Evolutionary conservation across 2,113 vertebrate species (phyloP).

Genomic region (Aldabrachelys gigantea): DNA sequence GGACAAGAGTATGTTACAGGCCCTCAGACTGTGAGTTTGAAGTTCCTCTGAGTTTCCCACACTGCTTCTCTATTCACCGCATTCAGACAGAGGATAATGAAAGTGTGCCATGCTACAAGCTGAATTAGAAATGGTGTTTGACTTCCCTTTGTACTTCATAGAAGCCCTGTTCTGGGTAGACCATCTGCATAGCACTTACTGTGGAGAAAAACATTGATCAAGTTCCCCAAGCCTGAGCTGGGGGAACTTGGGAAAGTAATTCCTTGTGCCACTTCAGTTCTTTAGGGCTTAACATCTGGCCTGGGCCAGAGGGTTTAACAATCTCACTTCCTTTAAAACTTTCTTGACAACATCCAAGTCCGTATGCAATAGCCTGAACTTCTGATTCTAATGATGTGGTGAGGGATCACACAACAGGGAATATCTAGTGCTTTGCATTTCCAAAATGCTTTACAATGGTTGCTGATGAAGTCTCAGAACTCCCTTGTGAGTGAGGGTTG

Average conservation of each 20-base stretch:
- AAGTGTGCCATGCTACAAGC: constrained; percentile 96
- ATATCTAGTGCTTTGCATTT: constrained; percentile 69
- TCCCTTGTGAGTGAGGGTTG: constrained; percentile 26
- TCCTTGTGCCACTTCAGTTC: constrained; percentile 68
- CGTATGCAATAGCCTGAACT: constrained; percentile 67
- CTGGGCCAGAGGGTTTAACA: constrained; percentile 67
- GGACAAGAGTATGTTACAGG: constrained; percentile 50
- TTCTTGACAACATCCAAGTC: not conserved
- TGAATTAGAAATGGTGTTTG: constrained; percentile 92
- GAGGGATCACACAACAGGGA: constrained; percentile 58
- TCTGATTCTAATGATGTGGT: constrained; percentile 71
- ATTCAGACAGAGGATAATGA: constrained; percentile 84
- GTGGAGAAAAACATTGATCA: constrained; percentile 73
- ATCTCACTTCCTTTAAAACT: constrained; percentile 36
- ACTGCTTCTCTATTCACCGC: constrained; percentile 84
- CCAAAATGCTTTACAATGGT: constrained; percentile 64
- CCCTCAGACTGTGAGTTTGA: constrained; percentile 64
- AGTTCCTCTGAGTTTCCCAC: constrained; percentile 88
- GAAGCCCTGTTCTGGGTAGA: constrained; percentile 67
- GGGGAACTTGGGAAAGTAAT: constrained; percentile 69
- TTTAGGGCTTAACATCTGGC: constrained; percentile 77
- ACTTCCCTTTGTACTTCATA: constrained; percentile 81
- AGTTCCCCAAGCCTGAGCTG: constrained; percentile 60
- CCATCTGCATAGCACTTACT: constrained; percentile 84
- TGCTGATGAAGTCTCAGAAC: constrained; percentile 67